These are phyloP conservation scores for Saturnia pavonia DNA, from an alignment of 2,888 invertebrate genomes.

Conservation along the genomic window DNA sequence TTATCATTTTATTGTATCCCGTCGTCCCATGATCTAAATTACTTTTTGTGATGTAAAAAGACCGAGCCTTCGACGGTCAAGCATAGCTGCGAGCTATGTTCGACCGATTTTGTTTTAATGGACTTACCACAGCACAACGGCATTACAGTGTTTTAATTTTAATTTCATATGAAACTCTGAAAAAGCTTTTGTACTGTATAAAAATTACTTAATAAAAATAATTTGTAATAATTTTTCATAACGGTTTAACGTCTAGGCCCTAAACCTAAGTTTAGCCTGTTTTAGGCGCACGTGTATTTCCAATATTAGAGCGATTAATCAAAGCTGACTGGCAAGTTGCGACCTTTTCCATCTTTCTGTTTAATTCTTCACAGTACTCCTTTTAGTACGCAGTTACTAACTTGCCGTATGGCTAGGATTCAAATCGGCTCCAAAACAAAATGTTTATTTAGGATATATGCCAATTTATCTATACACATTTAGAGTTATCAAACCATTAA, in stretches of 20 bases:
- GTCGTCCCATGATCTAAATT: slow-evolving; percentile 72
- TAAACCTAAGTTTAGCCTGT: not conserved
- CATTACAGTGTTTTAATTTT: not conserved
- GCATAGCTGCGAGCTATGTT: slow-evolving; percentile 67
- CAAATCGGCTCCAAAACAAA: too few relatives aligned
- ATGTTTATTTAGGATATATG: too few relatives aligned
- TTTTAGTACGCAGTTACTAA: too few relatives aligned
- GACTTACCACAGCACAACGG: slow-evolving; percentile 30
- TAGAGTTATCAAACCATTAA: not conserved
- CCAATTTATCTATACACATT: too few relatives aligned
- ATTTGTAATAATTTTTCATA: not conserved
- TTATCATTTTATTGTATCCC: slow-evolving; percentile 58
- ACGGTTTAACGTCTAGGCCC: not conserved
- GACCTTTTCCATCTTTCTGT: not conserved
- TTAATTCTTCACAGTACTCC: not conserved
- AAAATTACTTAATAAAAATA: not conserved
- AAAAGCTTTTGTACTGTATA: not conserved
- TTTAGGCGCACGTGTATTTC: not conserved
- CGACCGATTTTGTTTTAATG: slow-evolving; percentile 62
- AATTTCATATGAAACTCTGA: not conserved
- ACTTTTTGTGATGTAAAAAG: slow-evolving; percentile 72
- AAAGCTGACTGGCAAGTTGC: not conserved
- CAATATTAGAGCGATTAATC: not conserved
- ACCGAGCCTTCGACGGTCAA: slow-evolving; percentile 59
- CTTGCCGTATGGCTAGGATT: too few relatives aligned